phyloP scores from a whole-genome alignment of 2,888 invertebrate species.

The Sesamia inferens region DNA sequence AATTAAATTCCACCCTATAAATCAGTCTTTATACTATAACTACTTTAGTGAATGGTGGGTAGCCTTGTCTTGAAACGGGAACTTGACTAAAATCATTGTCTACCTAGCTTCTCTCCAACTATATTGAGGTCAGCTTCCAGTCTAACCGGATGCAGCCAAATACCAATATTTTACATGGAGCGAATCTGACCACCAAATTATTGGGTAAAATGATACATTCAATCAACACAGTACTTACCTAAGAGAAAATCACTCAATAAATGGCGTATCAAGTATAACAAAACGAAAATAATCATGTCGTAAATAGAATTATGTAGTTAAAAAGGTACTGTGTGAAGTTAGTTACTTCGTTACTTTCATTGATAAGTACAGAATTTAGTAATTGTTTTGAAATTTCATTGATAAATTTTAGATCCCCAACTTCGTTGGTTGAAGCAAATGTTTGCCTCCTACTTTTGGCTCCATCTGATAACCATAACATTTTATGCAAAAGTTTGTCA shows the following conservation, averaged over 20 bases:
- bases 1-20: no score
- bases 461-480: not conserved
- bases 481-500: not conserved
- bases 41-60: no score
- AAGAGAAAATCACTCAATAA: not conserved
- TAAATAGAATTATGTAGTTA: no score
- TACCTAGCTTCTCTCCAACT: no score
- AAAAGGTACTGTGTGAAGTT: not conserved
- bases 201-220: no score
- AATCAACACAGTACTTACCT: no score
- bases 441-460: not conserved
- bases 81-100: not conserved
- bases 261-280: not conserved
- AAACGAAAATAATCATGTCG: not conserved
- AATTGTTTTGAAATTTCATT: slow-evolving; percentile 2
- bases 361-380: not conserved
- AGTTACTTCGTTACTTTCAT: not conserved
- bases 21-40: no score
- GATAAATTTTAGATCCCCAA: not conserved
- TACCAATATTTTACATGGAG: no score
- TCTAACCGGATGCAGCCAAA: no score
- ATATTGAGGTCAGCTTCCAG: no score
- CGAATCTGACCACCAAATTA: no score
- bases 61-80: not conserved
- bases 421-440: not conserved